Conservation (phyloP, 2,888 invertebrate species). For the Hyppa rectilinea region DNA sequence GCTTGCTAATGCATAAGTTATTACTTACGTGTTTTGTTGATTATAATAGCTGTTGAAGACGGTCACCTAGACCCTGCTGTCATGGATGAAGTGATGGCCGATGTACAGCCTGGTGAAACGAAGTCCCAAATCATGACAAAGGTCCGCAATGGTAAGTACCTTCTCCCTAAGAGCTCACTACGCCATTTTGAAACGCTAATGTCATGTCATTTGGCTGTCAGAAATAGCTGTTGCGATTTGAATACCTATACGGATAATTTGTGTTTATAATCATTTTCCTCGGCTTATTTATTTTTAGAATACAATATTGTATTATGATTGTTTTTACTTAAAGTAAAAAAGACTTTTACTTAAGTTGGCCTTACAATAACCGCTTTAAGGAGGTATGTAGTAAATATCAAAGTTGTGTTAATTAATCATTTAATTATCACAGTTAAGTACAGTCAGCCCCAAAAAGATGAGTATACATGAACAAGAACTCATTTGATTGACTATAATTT, state of each 20-base stretch:
- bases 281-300: too few relatives aligned
- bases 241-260: too few relatives aligned
- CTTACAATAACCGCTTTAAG: too few relatives aligned
- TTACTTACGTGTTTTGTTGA: neutral
- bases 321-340: too few relatives aligned
- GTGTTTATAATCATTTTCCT: neutral
- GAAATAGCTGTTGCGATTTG: neutral
- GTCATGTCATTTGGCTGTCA: neutral
- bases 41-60: constrained; percentile 35
- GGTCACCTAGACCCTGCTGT: constrained; percentile 27
- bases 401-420: neutral
- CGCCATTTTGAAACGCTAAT: neutral
- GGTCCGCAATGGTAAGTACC: constrained; percentile 27
- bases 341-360: too few relatives aligned
- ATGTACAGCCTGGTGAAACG: constrained; percentile 27
- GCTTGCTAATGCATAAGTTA: too few relatives aligned
- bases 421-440: too few relatives aligned
- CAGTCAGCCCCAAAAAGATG: too few relatives aligned
- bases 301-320: neutral
- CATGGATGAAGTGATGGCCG: constrained; percentile 38
- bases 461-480: too few relatives aligned
- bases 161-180: neutral
- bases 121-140: constrained; percentile 28
- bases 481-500: too few relatives aligned
- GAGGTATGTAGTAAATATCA: neutral